Base-by-base conservation (phyloP, 2,113 vertebrate genomes). In the Serilophus lunatus region DNA sequence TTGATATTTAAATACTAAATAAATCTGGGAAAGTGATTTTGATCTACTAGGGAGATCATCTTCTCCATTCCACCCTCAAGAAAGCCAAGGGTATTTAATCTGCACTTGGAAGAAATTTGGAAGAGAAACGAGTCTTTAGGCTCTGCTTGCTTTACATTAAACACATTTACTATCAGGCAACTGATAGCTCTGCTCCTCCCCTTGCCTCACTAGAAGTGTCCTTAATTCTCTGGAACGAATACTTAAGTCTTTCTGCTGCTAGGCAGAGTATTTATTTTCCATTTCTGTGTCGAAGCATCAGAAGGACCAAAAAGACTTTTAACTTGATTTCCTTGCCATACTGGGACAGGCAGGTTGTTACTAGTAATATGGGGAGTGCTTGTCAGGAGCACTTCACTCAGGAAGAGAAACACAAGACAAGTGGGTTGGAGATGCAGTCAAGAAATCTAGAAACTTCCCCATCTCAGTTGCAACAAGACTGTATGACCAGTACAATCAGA, bases 121-220 rank as follows among this genome's bases (percentile, higher is more conserved):
- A 97, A 97, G 98, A 98, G 93, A n/a, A 98, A 97, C 50, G 95
- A 96, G 97, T 85, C 82, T 98, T 97, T 95, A 97, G 93, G 96
- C 97, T 97, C 95, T 97, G 96, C 97, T 97, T 97, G 93, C 92
- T 95, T 97, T 96, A 96, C 94, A 95, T 97, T 95, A 96, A 96
- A 97, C 95, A 92, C 98, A 97, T 87, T 85, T 81, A 59, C 56
- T 50, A 40, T 38, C 44, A 60, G 74, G 82, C 85, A 92, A 63
- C 50, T 17, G 44, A 76, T 7, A 57, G 56, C 59, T 84, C 89
- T 86, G 79, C 86, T 75, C 66, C 53, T 85, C 75, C 71, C 70
- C 64, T 44, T 1, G 17, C 63, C 82, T 92, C 64, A 23, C 38
- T 10, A 54, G 15, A 63, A 71, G 33, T 44, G 33, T 76, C 80